phyloP scores from a whole-genome alignment of 2,888 invertebrate species.

The Drosophila paranaensis region DNA sequence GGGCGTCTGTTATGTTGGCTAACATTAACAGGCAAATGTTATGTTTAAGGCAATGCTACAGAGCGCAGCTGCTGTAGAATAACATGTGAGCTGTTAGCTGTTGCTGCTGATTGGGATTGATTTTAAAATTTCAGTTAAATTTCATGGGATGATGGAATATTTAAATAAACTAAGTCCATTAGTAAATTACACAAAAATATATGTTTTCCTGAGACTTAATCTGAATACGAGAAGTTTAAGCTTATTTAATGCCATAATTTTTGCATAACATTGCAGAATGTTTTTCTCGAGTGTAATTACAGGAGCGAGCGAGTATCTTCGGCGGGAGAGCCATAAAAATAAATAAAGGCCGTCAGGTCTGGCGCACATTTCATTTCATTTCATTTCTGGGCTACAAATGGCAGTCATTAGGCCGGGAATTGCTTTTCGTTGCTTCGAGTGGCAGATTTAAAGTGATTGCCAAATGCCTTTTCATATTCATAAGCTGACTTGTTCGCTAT shows the following conservation, averaged over 20 bases:
- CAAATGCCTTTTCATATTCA: conserved; percentile 35
- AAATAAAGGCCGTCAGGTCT: conserved; percentile 59
- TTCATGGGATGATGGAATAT: no score
- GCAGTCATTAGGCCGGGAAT: conserved; percentile 69
- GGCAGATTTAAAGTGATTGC: conserved; percentile 63
- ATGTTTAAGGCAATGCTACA: conserved; percentile 10
- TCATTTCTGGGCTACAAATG: conserved; percentile 67
- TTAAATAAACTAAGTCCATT: background rate
- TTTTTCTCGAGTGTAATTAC: conserved; percentile 57
- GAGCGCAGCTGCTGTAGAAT: background rate
- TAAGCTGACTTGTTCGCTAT: conserved; percentile 3
- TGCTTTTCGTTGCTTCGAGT: conserved; percentile 52
- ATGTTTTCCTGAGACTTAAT: background rate
- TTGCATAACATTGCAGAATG: conserved; percentile 50
- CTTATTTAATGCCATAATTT: conserved; percentile 65
- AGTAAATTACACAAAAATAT: background rate
- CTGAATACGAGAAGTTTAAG: background rate
- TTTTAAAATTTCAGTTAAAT: background rate
- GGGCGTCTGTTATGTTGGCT: conserved; percentile 48
- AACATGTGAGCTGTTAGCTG: conserved; percentile 4
- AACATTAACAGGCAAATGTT: conserved; percentile 33
- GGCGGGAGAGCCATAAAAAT: conserved; percentile 60
- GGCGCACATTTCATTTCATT: conserved; percentile 63
- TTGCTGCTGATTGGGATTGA: background rate
- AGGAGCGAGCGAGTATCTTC: conserved; percentile 41